Conservation (phyloP, 2,888 invertebrate species). For the Lasioglossum calceatum region DNA sequence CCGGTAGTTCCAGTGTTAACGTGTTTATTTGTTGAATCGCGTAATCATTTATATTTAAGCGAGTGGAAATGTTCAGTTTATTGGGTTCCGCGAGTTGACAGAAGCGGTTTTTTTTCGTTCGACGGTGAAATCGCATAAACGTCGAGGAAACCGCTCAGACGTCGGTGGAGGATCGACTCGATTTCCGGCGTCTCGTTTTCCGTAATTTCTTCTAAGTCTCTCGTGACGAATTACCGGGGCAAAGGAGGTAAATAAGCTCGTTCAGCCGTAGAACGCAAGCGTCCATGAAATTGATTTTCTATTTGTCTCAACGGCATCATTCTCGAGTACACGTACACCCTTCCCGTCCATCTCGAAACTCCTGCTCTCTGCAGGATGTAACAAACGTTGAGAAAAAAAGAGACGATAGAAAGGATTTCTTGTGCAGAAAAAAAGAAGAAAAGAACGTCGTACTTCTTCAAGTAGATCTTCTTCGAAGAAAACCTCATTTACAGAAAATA, state of each 20-base stretch:
- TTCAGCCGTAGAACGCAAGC: constrained; percentile 51
- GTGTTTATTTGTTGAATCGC: not conserved
- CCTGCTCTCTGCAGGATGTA: not conserved
- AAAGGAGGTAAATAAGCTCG: constrained; percentile 61
- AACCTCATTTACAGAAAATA: not conserved
- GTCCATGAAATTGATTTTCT: constrained; percentile 67
- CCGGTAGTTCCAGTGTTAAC: not conserved
- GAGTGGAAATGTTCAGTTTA: not conserved
- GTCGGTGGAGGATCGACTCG: constrained; percentile 51
- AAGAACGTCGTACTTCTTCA: not conserved
- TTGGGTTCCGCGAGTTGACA: not conserved
- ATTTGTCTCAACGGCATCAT: constrained; percentile 62
- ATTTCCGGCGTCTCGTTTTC: constrained; percentile 53
- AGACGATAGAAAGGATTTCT: not conserved
- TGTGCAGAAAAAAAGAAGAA: not conserved
- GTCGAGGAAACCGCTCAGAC: constrained; percentile 41
- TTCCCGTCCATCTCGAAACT: not conserved
- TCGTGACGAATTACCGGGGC: constrained; percentile 38
- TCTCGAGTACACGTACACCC: not conserved
- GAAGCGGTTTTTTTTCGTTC: not conserved
- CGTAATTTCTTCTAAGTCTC: constrained; percentile 48
- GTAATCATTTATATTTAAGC: not conserved
- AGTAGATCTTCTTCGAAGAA: not conserved
- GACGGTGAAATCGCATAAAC: constrained; percentile 34
- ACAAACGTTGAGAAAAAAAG: not conserved